These are phyloP conservation scores for Batillaria attramentaria DNA, from an alignment of 1,140 invertebrate genomes.

Conservation along the genomic window DNA sequence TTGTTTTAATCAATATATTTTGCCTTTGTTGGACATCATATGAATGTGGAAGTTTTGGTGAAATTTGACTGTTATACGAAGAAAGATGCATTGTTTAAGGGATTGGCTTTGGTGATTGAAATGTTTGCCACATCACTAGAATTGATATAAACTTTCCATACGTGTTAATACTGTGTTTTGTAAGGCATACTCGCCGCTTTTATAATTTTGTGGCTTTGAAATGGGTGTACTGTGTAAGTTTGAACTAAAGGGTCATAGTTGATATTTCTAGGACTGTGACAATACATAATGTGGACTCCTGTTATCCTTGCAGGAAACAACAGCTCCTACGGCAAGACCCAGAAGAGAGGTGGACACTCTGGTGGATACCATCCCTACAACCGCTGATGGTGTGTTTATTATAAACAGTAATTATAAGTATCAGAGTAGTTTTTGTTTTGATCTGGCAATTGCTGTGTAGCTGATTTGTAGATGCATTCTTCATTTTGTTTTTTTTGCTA, in stretches of 20 bases:
- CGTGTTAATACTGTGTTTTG: background rate
- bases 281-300: background rate
- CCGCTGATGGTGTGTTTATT: conserved; percentile 25
- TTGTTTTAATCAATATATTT: background rate
- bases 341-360: conserved; percentile 47
- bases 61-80: background rate
- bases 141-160: background rate
- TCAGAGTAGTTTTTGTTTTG: no score
- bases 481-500: no score
- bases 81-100: no score
- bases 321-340: conserved; percentile 40
- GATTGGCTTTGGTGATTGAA: no score
- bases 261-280: no score
- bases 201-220: background rate
- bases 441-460: no score
- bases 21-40: background rate
- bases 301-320: background rate
- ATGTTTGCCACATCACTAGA: no score
- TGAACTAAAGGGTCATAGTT: no score
- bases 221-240: background rate
- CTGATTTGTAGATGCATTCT: no score
- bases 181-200: background rate
- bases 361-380: conserved; percentile 51
- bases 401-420: no score
- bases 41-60: background rate